These are phyloP conservation scores for Haemorhous mexicanus DNA, from an alignment of 2,113 vertebrate genomes.

Conservation along the genomic window DNA sequence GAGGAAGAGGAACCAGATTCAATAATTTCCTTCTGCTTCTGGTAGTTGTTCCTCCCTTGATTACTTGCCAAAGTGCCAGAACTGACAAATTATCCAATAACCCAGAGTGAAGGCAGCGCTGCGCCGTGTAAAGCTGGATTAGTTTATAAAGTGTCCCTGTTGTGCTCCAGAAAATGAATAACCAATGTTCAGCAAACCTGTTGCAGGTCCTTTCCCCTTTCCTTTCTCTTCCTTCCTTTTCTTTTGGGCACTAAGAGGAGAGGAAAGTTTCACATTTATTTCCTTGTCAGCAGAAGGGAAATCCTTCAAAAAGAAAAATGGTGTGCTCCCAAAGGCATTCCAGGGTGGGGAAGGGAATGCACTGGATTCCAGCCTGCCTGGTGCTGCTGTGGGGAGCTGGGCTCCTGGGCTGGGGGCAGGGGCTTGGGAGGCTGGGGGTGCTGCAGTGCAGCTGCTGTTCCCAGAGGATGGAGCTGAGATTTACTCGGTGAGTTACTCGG, in stretches of 20 bases:
- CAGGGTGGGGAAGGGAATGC: not conserved
- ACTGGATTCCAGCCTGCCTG: not conserved
- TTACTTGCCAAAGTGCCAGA: constrained; percentile 59
- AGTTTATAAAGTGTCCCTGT: constrained; percentile 51
- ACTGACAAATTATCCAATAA: constrained; percentile 74
- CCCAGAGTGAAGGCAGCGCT: not conserved
- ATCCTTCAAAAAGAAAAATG: constrained; percentile 65
- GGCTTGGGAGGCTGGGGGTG: not conserved
- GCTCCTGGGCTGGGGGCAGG: not conserved
- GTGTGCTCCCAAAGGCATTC: not conserved
- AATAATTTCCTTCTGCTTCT: constrained; percentile 8
- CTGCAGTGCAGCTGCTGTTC: fast-evolving
- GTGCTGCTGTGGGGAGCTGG: not conserved
- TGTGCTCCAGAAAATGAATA: constrained; percentile 42
- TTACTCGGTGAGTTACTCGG: not conserved
- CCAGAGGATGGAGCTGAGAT: not conserved
- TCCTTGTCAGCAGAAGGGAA: constrained; percentile 55
- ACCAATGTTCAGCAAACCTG: constrained; percentile 5
- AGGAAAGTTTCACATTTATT: constrained; percentile 47
- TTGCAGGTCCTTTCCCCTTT: constrained; percentile 18
- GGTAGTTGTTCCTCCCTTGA: constrained; percentile 43
- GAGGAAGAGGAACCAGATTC: constrained; percentile 6
- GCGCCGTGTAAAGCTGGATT: constrained; percentile 27
- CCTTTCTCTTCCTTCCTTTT: constrained; percentile 6
- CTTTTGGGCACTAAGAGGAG: constrained; percentile 16